These are phyloP conservation scores for Hydrozoanthus gracilis DNA, from an alignment of 92 coral and sea anemone species.

Conservation along the genomic window DNA sequence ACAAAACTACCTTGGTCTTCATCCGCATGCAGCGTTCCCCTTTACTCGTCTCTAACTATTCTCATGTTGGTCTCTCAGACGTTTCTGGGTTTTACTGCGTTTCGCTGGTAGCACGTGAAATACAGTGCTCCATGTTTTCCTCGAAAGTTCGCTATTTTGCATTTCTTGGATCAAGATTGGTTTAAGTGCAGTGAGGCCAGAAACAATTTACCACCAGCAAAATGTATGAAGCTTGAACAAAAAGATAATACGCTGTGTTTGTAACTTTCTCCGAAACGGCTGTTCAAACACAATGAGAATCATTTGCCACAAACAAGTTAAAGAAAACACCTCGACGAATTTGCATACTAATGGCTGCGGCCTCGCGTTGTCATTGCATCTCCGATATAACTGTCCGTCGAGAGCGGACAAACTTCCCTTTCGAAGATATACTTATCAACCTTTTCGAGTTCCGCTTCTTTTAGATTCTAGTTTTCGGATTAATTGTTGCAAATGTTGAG, in stretches of 20 bases:
- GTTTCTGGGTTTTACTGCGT: neutral
- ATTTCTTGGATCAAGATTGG: slow-evolving; percentile 7
- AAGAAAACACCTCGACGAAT: slow-evolving; percentile 27
- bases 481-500: neutral
- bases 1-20: slow-evolving; percentile 13
- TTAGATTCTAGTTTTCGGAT: neutral
- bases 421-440: slow-evolving; percentile 11
- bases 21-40: neutral
- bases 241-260: slow-evolving; percentile 30
- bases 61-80: neutral
- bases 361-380: neutral
- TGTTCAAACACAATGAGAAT: slow-evolving; percentile 37
- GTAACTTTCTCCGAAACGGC: slow-evolving; percentile 43
- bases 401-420: neutral
- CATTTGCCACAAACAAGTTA: slow-evolving; percentile 39
- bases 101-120: slow-evolving; percentile 23
- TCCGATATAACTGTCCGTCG: slow-evolving; percentile 18
- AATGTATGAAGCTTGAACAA: slow-evolving; percentile 15
- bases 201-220: slow-evolving; percentile 49
- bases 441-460: neutral
- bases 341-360: slow-evolving; percentile 23
- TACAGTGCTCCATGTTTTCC: neutral
- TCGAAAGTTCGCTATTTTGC: slow-evolving; percentile 28
- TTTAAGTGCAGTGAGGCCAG: neutral
- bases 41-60: neutral